A percentile compares a stretch with the other conserved stretches of the same genome.
phyloP scores from a whole-genome alignment of 2,888 invertebrate genomes.

The Elegia similella region DNA sequence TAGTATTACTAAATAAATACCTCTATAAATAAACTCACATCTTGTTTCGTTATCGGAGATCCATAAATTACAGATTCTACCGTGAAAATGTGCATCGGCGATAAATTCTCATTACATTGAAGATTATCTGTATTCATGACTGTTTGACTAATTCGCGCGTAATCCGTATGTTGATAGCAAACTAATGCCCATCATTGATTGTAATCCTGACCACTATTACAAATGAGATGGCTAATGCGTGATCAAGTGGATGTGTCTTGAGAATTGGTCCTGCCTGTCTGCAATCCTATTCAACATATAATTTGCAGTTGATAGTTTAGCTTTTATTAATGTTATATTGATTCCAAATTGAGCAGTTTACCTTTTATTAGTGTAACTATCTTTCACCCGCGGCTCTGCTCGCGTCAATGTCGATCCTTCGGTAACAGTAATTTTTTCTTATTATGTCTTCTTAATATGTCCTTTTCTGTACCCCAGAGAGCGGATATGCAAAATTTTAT shows the following conservation, averaged over 20 bases:
- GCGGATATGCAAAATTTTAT: no score
- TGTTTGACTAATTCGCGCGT: slow-evolving; percentile 33
- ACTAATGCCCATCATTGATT: slow-evolving; percentile 51
- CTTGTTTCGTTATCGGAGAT: not conserved
- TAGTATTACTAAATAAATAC: not conserved
- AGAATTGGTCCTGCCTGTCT: not conserved
- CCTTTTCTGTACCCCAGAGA: no score
- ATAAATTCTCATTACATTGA: slow-evolving; percentile 14
- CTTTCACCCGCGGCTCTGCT: no score
- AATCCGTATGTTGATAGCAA: slow-evolving; percentile 50
- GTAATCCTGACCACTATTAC: slow-evolving; percentile 44
- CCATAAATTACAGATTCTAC: not conserved
- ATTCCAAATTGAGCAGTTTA: no score
- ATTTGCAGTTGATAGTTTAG: not conserved
- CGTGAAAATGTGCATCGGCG: not conserved
- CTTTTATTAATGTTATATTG: no score
- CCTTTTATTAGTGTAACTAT: no score
- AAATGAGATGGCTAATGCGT: not conserved
- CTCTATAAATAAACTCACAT: not conserved
- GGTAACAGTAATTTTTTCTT: no score
- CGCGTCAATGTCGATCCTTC: no score
- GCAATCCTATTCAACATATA: not conserved
- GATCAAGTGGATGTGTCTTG: not conserved
- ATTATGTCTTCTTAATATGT: no score
- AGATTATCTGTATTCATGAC: slow-evolving; percentile 8